phyloP scores from a whole-genome alignment of 2,797 vertebrate species.

The Falco novaeseelandiae region DNA sequence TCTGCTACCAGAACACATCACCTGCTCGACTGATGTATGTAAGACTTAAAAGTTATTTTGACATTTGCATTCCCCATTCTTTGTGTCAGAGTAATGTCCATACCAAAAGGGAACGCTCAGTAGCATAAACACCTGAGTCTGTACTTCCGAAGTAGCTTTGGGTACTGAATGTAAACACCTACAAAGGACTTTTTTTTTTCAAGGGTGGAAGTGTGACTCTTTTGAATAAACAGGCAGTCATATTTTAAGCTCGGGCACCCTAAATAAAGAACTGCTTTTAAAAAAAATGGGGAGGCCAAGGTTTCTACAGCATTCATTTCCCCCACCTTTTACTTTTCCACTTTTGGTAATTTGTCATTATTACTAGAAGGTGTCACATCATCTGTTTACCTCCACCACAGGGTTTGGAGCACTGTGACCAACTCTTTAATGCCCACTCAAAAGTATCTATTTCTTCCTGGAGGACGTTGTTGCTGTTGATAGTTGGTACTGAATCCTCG shows the following conservation, averaged over 20 bases:
- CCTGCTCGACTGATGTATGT: rapidly evolving
- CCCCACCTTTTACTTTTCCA: neutral
- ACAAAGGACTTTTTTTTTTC: neutral
- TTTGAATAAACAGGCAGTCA: neutral
- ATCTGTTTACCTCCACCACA: conserved; percentile 89
- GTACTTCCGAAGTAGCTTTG: neutral
- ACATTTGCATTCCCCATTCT: neutral
- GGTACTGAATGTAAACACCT: neutral
- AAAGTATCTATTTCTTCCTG: conserved; percentile 89
- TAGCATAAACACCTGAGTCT: neutral
- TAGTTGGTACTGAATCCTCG: conserved; percentile 89
- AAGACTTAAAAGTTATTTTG: neutral
- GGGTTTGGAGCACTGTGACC: conserved; percentile 93
- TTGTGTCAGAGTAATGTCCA: neutral
- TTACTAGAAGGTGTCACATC: neutral
- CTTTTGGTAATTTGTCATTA: neutral
- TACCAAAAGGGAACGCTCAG: neutral
- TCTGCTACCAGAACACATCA: neutral
- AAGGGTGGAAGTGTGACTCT: neutral
- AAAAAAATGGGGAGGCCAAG: neutral
- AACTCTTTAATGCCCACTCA: conserved; percentile 97
- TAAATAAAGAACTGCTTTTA: neutral
- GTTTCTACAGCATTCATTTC: neutral
- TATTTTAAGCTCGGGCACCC: neutral
- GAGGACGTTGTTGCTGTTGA: conserved; percentile 96